Conservation (phyloP, 35 echinoderm and acorn worm species). For the Patiria miniata region DNA sequence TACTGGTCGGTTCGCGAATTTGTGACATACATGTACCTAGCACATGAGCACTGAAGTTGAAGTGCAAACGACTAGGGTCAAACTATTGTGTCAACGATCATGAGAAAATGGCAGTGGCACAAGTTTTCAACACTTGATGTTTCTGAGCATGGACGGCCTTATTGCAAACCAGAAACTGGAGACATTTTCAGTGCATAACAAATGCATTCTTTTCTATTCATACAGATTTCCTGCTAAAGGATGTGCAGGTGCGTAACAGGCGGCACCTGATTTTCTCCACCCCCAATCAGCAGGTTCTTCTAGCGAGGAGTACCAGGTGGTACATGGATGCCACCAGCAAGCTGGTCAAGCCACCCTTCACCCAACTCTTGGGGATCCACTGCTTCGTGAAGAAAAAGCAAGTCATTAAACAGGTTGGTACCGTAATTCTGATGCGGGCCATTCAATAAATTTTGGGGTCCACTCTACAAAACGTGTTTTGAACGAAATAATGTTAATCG, state of each 20-base stretch:
- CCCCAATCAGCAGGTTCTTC: neutral
- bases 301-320: neutral
- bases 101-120: no score
- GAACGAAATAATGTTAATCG: no score
- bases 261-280: neutral
- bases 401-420: neutral
- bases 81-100: no score
- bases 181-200: neutral
- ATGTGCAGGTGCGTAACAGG: neutral
- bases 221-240: neutral
- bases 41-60: no score
- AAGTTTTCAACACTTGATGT: no score
- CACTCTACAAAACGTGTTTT: no score
- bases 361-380: neutral
- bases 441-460: no score
- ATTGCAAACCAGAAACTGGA: neutral
- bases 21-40: no score
- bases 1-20: no score
- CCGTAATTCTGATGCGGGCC: neutral
- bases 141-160: no score
- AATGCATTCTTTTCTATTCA: neutral
- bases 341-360: constrained; percentile 1
- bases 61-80: no score
- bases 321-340: constrained; percentile 2
- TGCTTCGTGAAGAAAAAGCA: neutral